Evolutionary conservation across 1,140 invertebrate species (phyloP).

Genomic region (Diploscapter pachys): DNA sequence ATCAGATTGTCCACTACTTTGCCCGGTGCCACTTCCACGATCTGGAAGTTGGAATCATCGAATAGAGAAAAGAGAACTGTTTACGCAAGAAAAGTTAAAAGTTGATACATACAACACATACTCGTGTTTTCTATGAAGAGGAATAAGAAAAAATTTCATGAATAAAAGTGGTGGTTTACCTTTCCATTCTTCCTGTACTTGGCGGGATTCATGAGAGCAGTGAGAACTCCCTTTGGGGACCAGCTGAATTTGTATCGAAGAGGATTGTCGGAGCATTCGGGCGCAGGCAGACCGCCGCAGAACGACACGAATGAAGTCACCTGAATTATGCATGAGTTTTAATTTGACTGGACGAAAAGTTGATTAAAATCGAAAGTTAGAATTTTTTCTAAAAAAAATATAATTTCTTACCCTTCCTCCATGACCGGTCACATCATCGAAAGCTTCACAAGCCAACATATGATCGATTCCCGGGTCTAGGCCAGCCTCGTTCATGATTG

Average conservation of each 20-base stretch:
- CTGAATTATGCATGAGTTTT: conserved; percentile 61
- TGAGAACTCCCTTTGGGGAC: conserved; percentile 65
- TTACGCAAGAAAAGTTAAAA: too few relatives aligned
- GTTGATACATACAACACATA: too few relatives aligned
- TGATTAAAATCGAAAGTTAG: conserved; percentile 3
- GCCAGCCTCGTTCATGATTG: conserved; percentile 89
- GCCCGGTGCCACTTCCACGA: conserved; percentile 67
- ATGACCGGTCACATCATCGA: conserved; percentile 78
- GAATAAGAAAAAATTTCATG: conserved; percentile 60
- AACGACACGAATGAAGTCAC: conserved; percentile 92
- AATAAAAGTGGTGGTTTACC: conserved; percentile 59
- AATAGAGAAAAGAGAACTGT: too few relatives aligned
- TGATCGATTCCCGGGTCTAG: conserved; percentile 97
- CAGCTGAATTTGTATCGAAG: conserved; percentile 91
- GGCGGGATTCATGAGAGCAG: conserved; percentile 82
- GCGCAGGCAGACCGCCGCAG: conserved; percentile 91
- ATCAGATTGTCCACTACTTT: conserved; percentile 76
- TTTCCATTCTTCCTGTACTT: conserved; percentile 81
- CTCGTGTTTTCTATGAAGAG: too few relatives aligned
- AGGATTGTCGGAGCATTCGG: conserved; percentile 88
- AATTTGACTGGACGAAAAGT: too few relatives aligned
- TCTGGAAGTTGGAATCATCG: neutral
- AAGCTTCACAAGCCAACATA: conserved; percentile 90
- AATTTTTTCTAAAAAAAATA: neutral
- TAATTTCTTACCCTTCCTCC: conserved; percentile 65